Evolutionary conservation across 2,888 invertebrate species (phyloP).

Genomic region (Dilophus febrilis): DNA sequence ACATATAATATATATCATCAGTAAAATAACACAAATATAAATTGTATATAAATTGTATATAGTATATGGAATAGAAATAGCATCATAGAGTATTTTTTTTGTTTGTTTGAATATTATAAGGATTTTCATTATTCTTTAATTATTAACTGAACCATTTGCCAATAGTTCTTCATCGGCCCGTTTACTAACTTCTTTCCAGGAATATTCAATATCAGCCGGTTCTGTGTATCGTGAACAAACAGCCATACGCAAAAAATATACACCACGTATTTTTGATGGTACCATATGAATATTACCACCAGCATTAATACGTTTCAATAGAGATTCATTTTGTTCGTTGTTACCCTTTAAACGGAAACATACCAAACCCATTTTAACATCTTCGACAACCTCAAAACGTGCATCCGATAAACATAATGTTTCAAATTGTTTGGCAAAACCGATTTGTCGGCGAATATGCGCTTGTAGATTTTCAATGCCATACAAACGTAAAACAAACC

Average conservation of each 20-base stretch:
- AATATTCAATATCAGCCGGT: conserved; percentile 61
- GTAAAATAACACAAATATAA: no score
- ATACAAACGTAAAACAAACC: conserved; percentile 86
- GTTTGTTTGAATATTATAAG: no score
- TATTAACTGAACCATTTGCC: not conserved
- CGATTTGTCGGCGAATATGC: conserved; percentile 70
- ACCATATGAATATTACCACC: conserved; percentile 84
- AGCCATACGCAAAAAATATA: conserved; percentile 75
- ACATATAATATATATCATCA: no score
- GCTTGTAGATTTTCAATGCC: conserved; percentile 78
- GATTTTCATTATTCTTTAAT: no score
- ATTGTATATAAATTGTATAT: no score
- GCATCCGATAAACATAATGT: conserved; percentile 53
- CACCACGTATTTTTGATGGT: conserved; percentile 70
- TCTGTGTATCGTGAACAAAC: conserved; percentile 75
- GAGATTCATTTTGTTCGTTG: conserved; percentile 65
- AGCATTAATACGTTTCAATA: conserved; percentile 72
- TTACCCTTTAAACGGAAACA: conserved; percentile 84
- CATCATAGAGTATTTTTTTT: no score
- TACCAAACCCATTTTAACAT: conserved; percentile 86
- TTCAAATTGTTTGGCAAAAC: conserved; percentile 77
- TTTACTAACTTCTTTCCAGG: conserved; percentile 73
- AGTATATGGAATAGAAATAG: no score
- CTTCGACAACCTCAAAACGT: conserved; percentile 76
- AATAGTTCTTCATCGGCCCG: conserved; percentile 43